Conservation (phyloP, 2,888 invertebrate species). For the Nemapogon koenigi region DNA sequence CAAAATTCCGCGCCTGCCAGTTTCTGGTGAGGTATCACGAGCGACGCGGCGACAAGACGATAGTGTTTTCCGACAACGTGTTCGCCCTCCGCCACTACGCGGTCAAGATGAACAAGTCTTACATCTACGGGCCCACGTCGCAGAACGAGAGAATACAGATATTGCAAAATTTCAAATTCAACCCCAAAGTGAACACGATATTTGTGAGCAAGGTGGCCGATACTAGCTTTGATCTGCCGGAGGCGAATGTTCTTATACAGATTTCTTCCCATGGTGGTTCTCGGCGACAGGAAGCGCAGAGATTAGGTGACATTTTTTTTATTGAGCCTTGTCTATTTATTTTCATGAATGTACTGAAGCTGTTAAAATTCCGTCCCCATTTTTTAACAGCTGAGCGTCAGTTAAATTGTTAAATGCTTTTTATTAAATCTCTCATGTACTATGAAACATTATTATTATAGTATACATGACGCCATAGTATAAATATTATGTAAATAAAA, state of each 20-base stretch:
- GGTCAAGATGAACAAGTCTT: constrained; percentile 96
- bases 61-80: constrained; percentile 99
- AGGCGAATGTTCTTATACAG: constrained; percentile 98
- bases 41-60: constrained; percentile 95
- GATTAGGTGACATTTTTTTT: constrained; percentile 85
- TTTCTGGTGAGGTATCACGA: constrained; percentile 93
- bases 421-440: too few relatives aligned
- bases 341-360: too few relatives aligned
- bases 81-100: constrained; percentile 98
- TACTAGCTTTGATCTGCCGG: constrained; percentile 98
- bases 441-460: too few relatives aligned
- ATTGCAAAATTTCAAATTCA: constrained; percentile 98
- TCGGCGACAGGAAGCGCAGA: constrained; percentile 96
- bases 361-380: too few relatives aligned
- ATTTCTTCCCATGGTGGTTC: constrained; percentile 99
- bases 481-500: too few relatives aligned
- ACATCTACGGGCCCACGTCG: constrained; percentile 97
- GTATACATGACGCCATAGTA: too few relatives aligned
- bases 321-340: too few relatives aligned
- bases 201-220: constrained; percentile 99
- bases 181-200: constrained; percentile 97
- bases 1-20: constrained; percentile 96
- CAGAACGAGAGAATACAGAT: constrained; percentile 97
- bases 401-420: too few relatives aligned
- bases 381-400: too few relatives aligned